Base-by-base conservation (phyloP, 2,797 vertebrate genomes). In the Microchirus variegatus region DNA sequence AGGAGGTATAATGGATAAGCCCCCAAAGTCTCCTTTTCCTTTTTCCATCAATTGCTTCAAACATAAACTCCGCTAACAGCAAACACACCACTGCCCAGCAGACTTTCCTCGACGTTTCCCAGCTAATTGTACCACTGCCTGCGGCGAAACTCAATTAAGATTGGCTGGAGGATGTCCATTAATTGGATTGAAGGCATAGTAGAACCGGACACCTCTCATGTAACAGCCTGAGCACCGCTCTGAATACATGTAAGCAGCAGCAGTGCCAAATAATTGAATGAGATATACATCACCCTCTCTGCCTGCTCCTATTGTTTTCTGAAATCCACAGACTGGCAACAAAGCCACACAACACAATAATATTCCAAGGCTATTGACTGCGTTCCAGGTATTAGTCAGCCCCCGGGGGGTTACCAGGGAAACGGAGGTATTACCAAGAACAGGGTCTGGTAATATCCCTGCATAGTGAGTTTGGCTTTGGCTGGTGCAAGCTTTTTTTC, bases 131-230 rank as follows among this genome's bases (percentile, higher is more conserved):
- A 53, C 67, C 58, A 17, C 53, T 37, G 69, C 55, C 63, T 59
- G 5, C 43, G 53, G 60, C 44, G 15, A 62, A 80, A 80, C 68
- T 78, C 59, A 59, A 78, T 85, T 85, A 84, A 53, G 61, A 80
- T 50, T 26, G 56, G 57, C 70, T 41, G n/a, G 70, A 85, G 76
- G 80, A 86, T 73, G 70, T 83, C 70, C 73, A 76, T 80, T 79
- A 80, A 84, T 84, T 77, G 18, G 59, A 83, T 81, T 70, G 48
- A 79, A 67, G 0, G 40, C 68, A 67, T 49, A 69, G 63, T 36
- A 73, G 41, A 83, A 77, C 60, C 46, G 70, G 67, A 83, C 78
- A 79, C 69, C 78, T 82, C 54, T 0, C 46, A 81, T 70, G 55
- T 52, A 57, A 57, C 43, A 15, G 56, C 69, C 61, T 54, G 54